Base-by-base conservation (phyloP, 2,797 vertebrate genomes). In the Diplodus sargus region DNA sequence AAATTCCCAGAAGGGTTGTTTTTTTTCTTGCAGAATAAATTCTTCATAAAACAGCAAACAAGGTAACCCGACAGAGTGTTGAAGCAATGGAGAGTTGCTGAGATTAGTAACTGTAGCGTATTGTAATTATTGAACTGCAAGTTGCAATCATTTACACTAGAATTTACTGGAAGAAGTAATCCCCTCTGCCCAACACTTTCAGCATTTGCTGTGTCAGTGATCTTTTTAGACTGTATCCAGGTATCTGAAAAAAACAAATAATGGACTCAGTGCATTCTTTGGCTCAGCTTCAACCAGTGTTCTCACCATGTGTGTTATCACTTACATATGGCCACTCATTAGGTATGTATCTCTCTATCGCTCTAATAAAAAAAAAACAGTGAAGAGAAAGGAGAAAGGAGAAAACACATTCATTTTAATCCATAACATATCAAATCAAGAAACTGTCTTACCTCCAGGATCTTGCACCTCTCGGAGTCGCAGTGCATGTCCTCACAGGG, bases 401-500 rank as follows among this genome's bases (percentile, higher is more conserved):
- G 12, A 49, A 47, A 72, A 30, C 6, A 67, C 22, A 57, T 65
- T 23, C 9, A 30, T 10, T 56, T 3, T 7, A 54, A 25, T 18
- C 3, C 28, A n/a, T 17, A 5, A 52, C 0, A 47, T 5, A 20
- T 47, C 0, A 61, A 61, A 9, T 14, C 45, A 30, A 20, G 57
- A 67, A 16, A 30, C 0, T 2, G 22, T 74, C 92, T 90, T 92
- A 99, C 98, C 97, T 98, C 94, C 80, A 99, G 95, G 92, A 99
- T 98, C 89, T 96, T 95, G 95, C 98, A 99, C 89, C 98, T 96
- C 12, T 98, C 96, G 0, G 97, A 97, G 86, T 96, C 90, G 15
- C 98, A 99, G 90, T 96, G 93, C 28, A 96, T 97, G 91, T 99
- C 98, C 89, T 99, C 97, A 11, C 98, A 99, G 1, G 98, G 98